Evolutionary conservation across 2,888 invertebrate genomes (phyloP), one percentile per base, ranked within the genome.

Genomic region (Drosophila paracracens): DNA sequence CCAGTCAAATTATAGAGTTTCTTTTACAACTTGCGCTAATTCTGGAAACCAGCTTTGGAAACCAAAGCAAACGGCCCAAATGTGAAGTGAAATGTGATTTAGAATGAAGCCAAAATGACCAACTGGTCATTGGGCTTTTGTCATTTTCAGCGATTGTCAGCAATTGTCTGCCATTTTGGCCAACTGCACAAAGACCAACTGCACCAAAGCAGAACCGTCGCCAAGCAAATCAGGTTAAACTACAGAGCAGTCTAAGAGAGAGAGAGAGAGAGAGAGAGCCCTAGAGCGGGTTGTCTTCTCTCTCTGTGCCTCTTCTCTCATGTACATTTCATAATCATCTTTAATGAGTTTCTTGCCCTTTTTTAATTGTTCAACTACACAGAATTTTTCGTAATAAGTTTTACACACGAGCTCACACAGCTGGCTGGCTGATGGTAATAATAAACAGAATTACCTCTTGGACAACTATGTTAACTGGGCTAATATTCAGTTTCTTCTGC

Each of bases 261-360:
- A 31, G 13, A 43, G 35, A n/a, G 33, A 4, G 33, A 31, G 0
- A 16, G 21, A 35, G 46, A 25, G 54, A 21, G 31, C 35, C 27
- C 33, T 43, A 16, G 2, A 10, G n/a, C 58, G 6, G 18, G 76
- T 70, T 76, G 64, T 10, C 64, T 51, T 66, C 36, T 11, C 43
- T 11, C 2, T 43, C 43, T 43, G 10, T 33, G 4, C 3, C 21
- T 21, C 3, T 46, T 46, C 7, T 25, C 46, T 16, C 66, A 53
- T 76, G 70, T 56, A 72, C 70, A 83, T 88, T 87, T 82, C 86
- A 76, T 82, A 83, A 87, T 73, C 76, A 75, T 50, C 68, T 60
- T 78, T 87, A 87, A 89, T 87, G 89, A 76, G 88, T 87, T 87
- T 89, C 74, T 89, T 89, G 89, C 75, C 87, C 88, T 70, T 83